A percentile compares a stretch with the other conserved stretches of the same genome.
Evolutionary conservation across 2,113 vertebrate species (phyloP).

Genomic region (Phrynosoma blainvillii): DNA sequence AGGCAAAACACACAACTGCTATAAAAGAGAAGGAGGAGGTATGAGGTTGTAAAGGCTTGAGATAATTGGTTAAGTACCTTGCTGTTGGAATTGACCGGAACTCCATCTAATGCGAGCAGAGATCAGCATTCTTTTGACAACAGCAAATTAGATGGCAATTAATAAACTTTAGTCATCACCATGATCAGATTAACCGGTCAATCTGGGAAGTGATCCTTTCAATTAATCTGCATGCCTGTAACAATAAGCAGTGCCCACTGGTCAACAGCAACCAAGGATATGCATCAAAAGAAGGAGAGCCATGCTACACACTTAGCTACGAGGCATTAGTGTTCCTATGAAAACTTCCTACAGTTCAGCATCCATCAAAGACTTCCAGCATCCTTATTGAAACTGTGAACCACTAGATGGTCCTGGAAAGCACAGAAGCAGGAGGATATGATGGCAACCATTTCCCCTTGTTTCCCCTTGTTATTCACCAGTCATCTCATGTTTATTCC

Average conservation of each 20-base stretch:
- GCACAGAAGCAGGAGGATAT: too few relatives aligned
- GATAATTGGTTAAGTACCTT: slow-evolving; percentile 61
- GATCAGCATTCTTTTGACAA: slow-evolving; percentile 60
- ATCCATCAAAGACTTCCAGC: not conserved
- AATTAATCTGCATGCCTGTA: slow-evolving; percentile 27
- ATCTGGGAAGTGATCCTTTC: slow-evolving; percentile 60
- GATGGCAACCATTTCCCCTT: not conserved
- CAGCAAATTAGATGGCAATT: slow-evolving; percentile 66
- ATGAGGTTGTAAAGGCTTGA: slow-evolving; percentile 61
- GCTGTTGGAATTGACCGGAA: slow-evolving; percentile 54
- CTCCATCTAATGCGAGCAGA: slow-evolving; percentile 30
- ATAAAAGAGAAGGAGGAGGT: slow-evolving; percentile 27
- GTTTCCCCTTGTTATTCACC: too few relatives aligned
- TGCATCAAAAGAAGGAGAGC: not conserved
- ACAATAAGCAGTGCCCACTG: not conserved
- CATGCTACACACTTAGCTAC: not conserved
- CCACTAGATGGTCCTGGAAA: not conserved
- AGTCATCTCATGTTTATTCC: too few relatives aligned
- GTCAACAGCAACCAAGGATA: not conserved
- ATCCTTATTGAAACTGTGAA: not conserved
- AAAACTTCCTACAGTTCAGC: not conserved
- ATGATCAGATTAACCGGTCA: slow-evolving; percentile 60
- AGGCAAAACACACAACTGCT: slow-evolving; percentile 63
- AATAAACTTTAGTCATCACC: slow-evolving; percentile 64
- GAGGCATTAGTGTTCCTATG: not conserved